Conservation (phyloP, 2,113 vertebrate genomes). For the Sylvilagus bachmani region DNA sequence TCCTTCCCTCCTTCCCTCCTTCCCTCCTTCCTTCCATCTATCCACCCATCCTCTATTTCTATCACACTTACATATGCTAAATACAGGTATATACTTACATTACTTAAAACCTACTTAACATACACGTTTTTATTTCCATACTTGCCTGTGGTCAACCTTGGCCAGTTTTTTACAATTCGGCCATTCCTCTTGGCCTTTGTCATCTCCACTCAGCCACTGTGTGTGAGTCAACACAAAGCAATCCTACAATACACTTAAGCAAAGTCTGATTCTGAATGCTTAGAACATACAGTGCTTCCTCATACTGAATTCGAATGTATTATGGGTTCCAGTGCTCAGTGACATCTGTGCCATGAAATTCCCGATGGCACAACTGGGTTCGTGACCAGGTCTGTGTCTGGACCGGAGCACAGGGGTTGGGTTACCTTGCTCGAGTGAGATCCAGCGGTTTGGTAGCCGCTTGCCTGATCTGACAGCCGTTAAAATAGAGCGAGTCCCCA, state of each 20-base stretch:
- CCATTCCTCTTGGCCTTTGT: not conserved
- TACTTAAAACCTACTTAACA: not conserved
- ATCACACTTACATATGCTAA: not conserved
- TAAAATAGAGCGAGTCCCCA: slow-evolving; percentile 98
- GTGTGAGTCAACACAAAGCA: slow-evolving; percentile 9
- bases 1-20: too few species aligned
- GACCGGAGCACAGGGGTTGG: not conserved
- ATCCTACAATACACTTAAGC: not conserved
- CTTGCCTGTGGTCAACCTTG: not conserved
- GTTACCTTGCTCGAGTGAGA: slow-evolving; percentile 98
- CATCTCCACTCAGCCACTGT: not conserved
- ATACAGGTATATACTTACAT: not conserved
- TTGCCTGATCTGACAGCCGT: slow-evolving; percentile 97
- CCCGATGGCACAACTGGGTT: too few species aligned
- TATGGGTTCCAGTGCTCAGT: not conserved
- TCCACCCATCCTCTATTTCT: not conserved
- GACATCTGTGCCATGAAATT: not conserved
- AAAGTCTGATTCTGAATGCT: not conserved
- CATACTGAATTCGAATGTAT: not conserved
- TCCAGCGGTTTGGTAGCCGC: slow-evolving; percentile 97
- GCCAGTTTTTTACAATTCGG: not conserved
- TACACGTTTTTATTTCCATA: not conserved
- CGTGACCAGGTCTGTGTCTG: not conserved
- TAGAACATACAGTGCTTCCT: not conserved
- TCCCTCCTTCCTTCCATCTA: not conserved